phyloP scores from a whole-genome alignment of 2,888 invertebrate genomes.

The Stenodera caucasica region DNA sequence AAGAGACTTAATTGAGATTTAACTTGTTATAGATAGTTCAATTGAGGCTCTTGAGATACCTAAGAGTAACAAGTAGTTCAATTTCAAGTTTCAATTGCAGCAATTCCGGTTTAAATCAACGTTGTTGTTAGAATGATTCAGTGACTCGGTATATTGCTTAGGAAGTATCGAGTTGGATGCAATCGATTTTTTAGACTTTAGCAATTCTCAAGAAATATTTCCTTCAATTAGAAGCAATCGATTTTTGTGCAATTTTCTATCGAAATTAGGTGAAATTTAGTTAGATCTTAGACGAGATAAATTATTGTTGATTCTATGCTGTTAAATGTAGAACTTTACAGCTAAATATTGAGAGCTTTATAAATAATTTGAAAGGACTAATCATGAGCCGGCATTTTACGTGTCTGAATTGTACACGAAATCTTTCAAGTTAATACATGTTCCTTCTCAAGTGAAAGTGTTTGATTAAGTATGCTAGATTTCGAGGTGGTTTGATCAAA shows the following conservation, averaged over 20 bases:
- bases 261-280: neutral
- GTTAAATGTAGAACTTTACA: neutral
- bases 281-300: neutral
- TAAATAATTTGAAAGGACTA: neutral
- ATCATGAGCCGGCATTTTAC: neutral
- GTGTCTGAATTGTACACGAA: neutral
- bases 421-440: neutral
- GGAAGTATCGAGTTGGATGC: neutral
- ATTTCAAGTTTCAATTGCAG: conserved; percentile 5
- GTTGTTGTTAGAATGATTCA: neutral
- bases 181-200: too few species aligned
- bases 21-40: neutral
- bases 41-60: neutral
- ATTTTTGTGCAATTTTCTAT: too few species aligned
- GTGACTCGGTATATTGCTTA: neutral
- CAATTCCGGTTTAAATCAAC: neutral
- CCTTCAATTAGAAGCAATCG: too few species aligned
- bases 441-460: too few species aligned
- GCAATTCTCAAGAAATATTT: too few species aligned
- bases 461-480: too few species aligned
- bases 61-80: conserved; percentile 4
- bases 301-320: neutral
- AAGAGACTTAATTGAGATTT: neutral
- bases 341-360: neutral
- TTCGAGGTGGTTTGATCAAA: too few species aligned